These are phyloP conservation scores for Nysson spinosus DNA, from an alignment of 2,888 invertebrate genomes.

Conservation along the genomic window DNA sequence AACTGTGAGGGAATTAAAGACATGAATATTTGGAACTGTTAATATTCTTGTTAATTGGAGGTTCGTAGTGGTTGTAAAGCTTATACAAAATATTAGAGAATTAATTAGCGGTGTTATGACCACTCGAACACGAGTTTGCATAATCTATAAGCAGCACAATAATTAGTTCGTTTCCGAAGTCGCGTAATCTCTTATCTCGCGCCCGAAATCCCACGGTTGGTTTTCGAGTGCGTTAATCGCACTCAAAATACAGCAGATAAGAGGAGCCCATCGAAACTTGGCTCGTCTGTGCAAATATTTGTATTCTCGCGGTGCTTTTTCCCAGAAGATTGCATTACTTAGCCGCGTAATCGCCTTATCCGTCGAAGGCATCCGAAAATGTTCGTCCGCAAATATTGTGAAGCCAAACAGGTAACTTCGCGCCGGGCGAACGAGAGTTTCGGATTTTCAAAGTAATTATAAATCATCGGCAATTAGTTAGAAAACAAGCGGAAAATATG, in stretches of 20 bases:
- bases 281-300: conserved; percentile 29
- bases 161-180: no score
- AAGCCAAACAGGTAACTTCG: conserved; percentile 11
- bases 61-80: no score
- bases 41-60: no score
- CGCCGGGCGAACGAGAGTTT: not conserved
- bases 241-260: conserved; percentile 18
- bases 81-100: no score
- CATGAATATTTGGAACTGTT: no score
- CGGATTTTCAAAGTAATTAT: not conserved
- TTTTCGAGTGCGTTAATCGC: conserved; percentile 9
- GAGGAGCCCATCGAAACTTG: not conserved
- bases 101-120: no score
- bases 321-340: not conserved
- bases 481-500: not conserved
- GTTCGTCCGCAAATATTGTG: conserved; percentile 24
- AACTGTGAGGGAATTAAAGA: no score
- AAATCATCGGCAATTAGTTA: not conserved
- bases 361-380: not conserved
- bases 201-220: not conserved
- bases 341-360: conserved; percentile 11
- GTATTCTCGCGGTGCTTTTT: not conserved
- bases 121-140: no score
- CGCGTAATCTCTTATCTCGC: not conserved
- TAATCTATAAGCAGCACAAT: no score